phyloP scores from a whole-genome alignment of 2,888 invertebrate genomes.

The Lissocephala sabroskyi region DNA sequence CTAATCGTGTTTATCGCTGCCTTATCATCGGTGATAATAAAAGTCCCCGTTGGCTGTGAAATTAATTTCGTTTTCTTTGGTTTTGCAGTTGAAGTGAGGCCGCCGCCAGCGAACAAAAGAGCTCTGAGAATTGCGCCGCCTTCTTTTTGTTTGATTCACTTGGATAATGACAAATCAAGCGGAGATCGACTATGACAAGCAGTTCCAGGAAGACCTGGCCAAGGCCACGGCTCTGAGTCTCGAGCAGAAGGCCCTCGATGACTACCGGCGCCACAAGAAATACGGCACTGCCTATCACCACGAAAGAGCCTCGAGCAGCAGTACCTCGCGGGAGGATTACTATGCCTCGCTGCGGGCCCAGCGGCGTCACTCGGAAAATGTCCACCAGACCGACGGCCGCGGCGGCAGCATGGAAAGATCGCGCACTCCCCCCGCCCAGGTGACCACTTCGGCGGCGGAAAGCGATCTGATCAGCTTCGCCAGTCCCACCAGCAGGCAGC shows the following conservation, averaged over 20 bases:
- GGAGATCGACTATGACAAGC: slow-evolving; percentile 81
- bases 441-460: slow-evolving; percentile 49
- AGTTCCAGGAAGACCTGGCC: slow-evolving; percentile 89
- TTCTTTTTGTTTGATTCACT: neutral
- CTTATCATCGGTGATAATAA: too few relatives aligned
- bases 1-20: too few relatives aligned
- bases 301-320: slow-evolving; percentile 13
- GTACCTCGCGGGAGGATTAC: slow-evolving; percentile 15
- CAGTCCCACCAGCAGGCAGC: slow-evolving; percentile 76
- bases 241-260: slow-evolving; percentile 88
- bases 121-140: neutral
- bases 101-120: too few relatives aligned
- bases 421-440: slow-evolving; percentile 51
- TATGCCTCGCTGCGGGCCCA: slow-evolving; percentile 37
- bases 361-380: slow-evolving; percentile 60
- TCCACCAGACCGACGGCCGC: slow-evolving; percentile 16
- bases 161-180: slow-evolving; percentile 69
- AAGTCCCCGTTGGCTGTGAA: too few relatives aligned
- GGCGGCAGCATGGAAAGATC: slow-evolving; percentile 40
- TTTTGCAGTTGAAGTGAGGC: neutral
- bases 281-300: slow-evolving; percentile 71
- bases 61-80: neutral
- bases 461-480: slow-evolving; percentile 82
- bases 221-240: slow-evolving; percentile 90
- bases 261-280: slow-evolving; percentile 78